Conservation (phyloP, 2,113 vertebrate species). For the Phaethon lepturus region DNA sequence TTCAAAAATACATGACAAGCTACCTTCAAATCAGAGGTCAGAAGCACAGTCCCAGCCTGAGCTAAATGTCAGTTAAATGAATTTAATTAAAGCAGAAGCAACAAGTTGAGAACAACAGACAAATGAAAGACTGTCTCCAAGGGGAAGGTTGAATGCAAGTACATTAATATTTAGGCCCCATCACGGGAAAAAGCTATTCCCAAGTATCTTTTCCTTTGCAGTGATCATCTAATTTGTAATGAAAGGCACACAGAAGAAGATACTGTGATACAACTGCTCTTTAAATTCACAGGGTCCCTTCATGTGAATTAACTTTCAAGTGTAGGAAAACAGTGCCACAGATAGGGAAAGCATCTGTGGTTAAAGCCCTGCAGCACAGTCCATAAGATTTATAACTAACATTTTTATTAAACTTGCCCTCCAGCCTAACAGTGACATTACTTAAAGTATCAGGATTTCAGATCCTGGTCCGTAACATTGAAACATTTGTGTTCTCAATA, state of each 20-base stretch:
- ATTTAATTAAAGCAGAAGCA: conserved; percentile 26
- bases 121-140: background rate
- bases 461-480: background rate
- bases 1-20: background rate
- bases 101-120: background rate
- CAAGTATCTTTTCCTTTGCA: background rate
- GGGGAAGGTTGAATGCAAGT: background rate
- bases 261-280: background rate
- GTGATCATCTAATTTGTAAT: background rate
- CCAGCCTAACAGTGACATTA: background rate
- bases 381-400: background rate
- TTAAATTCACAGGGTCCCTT: background rate
- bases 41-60: background rate
- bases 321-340: background rate
- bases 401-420: background rate
- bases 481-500: background rate
- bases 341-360: background rate
- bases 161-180: background rate
- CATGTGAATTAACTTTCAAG: background rate
- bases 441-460: background rate
- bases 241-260: background rate
- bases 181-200: background rate
- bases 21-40: conserved; percentile 3
- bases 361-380: background rate
- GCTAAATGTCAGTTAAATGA: background rate